Evolutionary conservation across 2,888 invertebrate species (phyloP).

Genomic region (Rhogogaster chlorosoma): DNA sequence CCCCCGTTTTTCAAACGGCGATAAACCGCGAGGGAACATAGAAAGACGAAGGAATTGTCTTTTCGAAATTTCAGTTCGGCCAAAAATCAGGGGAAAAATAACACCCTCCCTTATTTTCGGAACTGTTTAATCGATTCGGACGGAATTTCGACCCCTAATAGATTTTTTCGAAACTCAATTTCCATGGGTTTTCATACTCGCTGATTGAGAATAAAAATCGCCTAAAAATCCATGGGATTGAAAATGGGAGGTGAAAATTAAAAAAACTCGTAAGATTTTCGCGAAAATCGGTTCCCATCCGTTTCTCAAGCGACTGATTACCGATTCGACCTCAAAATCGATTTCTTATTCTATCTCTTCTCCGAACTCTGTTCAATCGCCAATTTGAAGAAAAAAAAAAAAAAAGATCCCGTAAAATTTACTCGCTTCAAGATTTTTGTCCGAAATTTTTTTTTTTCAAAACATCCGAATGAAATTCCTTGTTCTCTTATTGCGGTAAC

Average conservation of each 20-base stretch:
- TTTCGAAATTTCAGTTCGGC: neutral
- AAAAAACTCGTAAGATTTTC: neutral
- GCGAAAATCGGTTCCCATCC: neutral
- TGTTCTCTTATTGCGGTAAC: neutral
- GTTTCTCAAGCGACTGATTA: neutral
- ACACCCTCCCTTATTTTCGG: neutral
- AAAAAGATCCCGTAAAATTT: too few species aligned
- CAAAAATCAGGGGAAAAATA: neutral
- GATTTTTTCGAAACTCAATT: neutral
- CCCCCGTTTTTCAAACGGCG: neutral
- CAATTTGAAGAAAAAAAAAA: neutral
- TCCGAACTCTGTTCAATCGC: too few species aligned
- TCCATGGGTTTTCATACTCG: neutral
- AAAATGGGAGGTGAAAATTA: neutral
- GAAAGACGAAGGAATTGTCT: neutral
- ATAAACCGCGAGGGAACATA: neutral
- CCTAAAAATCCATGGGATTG: neutral
- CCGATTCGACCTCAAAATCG: neutral
- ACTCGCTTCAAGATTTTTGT: too few species aligned
- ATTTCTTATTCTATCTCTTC: neutral
- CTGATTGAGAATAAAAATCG: neutral
- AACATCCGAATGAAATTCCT: neutral
- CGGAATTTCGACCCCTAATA: neutral
- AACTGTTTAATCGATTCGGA: neutral
- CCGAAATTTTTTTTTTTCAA: neutral